Evolutionary conservation across 64 coral and sea anemone genomes (phyloP).

Genomic region (Dendrophyllia cribrosa): DNA sequence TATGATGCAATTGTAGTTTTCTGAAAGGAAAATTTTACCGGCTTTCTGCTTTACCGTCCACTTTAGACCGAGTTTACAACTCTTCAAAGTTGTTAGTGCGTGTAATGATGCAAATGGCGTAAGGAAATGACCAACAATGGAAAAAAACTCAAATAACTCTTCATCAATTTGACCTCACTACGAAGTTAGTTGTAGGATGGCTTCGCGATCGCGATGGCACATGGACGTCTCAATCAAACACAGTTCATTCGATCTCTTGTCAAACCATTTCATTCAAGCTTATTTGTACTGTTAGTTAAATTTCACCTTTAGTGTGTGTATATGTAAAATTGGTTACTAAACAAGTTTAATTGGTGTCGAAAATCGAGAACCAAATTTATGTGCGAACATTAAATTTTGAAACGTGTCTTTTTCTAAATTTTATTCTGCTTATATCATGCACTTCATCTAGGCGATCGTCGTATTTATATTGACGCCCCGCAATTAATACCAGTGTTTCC

Average conservation of each 20-base stretch:
- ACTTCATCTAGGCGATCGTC: background rate
- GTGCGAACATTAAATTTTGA: background rate
- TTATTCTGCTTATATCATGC: slow-evolving; percentile 5
- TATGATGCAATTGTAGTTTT: background rate
- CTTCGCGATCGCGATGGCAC: no score
- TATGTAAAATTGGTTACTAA: no score
- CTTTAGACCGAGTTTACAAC: background rate
- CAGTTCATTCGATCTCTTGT: no score
- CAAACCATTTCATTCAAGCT: background rate
- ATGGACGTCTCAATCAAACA: background rate
- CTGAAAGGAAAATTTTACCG: background rate
- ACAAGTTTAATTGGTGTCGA: background rate
- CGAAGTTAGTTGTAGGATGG: no score
- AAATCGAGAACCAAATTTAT: background rate
- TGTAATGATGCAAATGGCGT: background rate
- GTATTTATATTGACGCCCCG: background rate
- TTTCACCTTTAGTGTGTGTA: background rate
- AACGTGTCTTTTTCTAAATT: background rate
- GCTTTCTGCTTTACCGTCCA: background rate
- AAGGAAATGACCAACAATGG: background rate
- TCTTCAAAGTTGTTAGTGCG: slow-evolving; percentile 28
- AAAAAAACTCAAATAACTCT: background rate
- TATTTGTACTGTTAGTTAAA: background rate
- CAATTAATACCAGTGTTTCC: slow-evolving; percentile 1
- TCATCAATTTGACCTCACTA: no score